Evolutionary conservation across 1,140 invertebrate species (phyloP).

Genomic region (Heliconius hermathena): DNA sequence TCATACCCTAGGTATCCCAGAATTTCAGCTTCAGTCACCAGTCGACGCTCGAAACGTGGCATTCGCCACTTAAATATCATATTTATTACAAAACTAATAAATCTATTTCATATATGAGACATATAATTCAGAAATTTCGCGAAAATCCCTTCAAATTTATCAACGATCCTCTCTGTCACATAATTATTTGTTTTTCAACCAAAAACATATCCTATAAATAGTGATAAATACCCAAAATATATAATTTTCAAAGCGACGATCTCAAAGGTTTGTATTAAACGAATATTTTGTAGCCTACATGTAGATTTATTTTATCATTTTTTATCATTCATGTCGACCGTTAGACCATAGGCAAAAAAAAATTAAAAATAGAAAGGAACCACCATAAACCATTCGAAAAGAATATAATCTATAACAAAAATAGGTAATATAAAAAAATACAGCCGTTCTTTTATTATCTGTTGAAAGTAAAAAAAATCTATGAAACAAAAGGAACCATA

Average conservation of each 20-base stretch:
- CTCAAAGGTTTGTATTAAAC: neutral
- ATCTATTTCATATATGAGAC: conserved; percentile 68
- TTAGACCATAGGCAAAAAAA: neutral
- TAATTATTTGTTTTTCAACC: conserved; percentile 72
- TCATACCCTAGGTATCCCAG: conserved; percentile 33
- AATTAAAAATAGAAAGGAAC: neutral
- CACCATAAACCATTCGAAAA: conserved; percentile 19
- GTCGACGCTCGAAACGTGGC: conserved; percentile 35
- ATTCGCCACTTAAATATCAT: conserved; percentile 21
- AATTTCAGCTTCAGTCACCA: conserved; percentile 30
- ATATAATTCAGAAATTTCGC: conserved; percentile 53
- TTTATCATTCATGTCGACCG: conserved; percentile 23
- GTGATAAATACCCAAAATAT: conserved; percentile 42
- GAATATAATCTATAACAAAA: neutral
- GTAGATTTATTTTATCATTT: conserved; percentile 31
- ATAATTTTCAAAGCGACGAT: neutral
- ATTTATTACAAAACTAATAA: conserved; percentile 14
- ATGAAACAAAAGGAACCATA: conserved; percentile 13
- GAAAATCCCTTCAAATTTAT: conserved; percentile 46
- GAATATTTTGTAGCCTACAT: conserved; percentile 11
- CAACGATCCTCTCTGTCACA: conserved; percentile 63
- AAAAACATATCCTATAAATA: conserved; percentile 78
- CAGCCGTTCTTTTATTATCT: conserved; percentile 41
- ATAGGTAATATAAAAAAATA: neutral
- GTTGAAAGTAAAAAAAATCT: conserved; percentile 11